Base-by-base conservation (phyloP, 1,140 invertebrate genomes). In the Zaprionus nigranus region DNA sequence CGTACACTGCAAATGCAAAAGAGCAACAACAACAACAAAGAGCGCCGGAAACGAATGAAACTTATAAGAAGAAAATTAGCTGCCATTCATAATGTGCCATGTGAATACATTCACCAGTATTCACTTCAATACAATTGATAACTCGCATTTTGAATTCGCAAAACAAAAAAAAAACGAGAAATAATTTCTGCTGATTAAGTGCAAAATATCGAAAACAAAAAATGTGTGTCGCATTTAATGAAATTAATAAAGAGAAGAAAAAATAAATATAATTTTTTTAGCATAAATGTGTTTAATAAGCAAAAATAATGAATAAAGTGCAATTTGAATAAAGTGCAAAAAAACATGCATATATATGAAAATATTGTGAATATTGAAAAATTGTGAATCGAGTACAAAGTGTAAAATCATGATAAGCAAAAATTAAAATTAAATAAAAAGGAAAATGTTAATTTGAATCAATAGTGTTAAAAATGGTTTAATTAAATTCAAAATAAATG, bases 1-100 rank as follows among this genome's bases (percentile, higher is more conserved):
- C n/a, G n/a, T 20, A 63, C 64, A 67, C 40, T 76, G 65, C 67
- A 77, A 67, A 79, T 67, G 69, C 65, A 68, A 67, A 77, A 72
- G 46, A 61, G 28, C 38, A 77, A 72, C 22, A 61, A 51, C 22
- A 61, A 51, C n/a, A 43, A 57, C 34, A 59, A 74, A 70, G 26
- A 51, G 22, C 66, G 66, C 62, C 68, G 77, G 77, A 76, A 76
- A 77, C 60, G 67, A 51, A 77, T 62, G 15, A 71, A 69, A 53
- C 30, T 51, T 40, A 51, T 53, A 63, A 58, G 22, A 66, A 67
- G 56, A 64, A 75, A 75, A 75, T 70, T 69, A 75, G 65, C 38
- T 62, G 53, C 58, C 72, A 75, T 75, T 69, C 38, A 75, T 69
- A 38, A 57, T 46, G 22, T 56, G 36, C 49, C 26, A 57, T 61